These are phyloP conservation scores for Meloidogyne exigua DNA, from an alignment of 1,140 invertebrate species.

Conservation along the genomic window DNA sequence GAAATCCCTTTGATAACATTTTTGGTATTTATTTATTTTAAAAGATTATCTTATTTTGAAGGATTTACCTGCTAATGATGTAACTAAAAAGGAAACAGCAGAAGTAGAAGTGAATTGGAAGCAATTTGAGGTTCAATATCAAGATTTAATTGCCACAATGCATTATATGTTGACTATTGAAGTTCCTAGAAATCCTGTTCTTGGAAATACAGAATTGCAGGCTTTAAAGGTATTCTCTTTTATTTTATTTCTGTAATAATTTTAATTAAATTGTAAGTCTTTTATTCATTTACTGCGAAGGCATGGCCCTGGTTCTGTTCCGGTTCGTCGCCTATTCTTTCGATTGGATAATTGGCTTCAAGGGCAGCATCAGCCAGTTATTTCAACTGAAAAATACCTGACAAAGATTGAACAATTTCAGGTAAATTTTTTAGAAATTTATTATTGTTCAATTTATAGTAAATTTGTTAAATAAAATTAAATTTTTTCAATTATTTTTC, in stretches of 20 bases:
- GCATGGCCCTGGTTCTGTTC: conserved; percentile 59
- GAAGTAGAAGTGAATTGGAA: conserved; percentile 37
- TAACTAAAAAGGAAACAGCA: background rate
- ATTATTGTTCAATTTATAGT: background rate
- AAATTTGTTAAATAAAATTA: background rate
- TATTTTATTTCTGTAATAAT: background rate
- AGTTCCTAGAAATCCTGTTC: conserved; percentile 37
- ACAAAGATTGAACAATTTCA: conserved; percentile 54
- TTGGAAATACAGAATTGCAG: conserved; percentile 24
- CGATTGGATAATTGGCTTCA: conserved; percentile 58
- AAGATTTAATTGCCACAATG: conserved; percentile 39
- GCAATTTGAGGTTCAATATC: conserved; percentile 47
- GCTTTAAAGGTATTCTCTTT: conserved; percentile 9
- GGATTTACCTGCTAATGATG: background rate
- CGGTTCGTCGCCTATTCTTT: conserved; percentile 57
- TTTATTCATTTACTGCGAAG: conserved; percentile 55
- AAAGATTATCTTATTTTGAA: background rate
- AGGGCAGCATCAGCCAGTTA: conserved; percentile 19
- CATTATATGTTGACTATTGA: conserved; percentile 49
- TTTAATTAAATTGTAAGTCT: conserved; percentile 31
- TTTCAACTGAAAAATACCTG: conserved; percentile 56
- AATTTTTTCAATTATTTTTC: background rate
- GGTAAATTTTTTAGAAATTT: background rate
- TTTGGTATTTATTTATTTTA: background rate
- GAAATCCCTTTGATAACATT: background rate